Base-by-base conservation (phyloP, 2,113 vertebrate species). In the Mormyrus iriodes region DNA sequence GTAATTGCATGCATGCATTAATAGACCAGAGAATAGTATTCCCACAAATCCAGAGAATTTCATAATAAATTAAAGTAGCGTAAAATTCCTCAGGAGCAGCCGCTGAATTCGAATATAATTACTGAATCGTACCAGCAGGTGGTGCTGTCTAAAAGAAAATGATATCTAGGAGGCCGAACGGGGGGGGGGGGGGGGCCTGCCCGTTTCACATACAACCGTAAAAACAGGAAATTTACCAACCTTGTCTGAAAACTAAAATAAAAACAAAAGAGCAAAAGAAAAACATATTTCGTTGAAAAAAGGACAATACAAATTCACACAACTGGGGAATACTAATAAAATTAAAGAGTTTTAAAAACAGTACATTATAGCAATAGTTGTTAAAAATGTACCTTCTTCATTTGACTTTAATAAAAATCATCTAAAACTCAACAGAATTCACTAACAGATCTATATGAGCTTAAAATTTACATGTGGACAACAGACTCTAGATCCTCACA, bases 61-160 rank as follows among this genome's bases (percentile, higher is more conserved):
- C 44, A 51, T 55, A 88, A 89, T 89, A 89, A 91, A 91, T 89
- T 27, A 49, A 58, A 44, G 24, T 31, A 55, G 27, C 9, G 1
- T 27, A n/a, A 52, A 55, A 55, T 46, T 79, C 51, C 52, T 65
- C 39, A 49, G 13, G 86, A 58, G 39, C 35, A 48, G 52, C 3
- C 52, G 52, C 1, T 31, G 51, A 61, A 44, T 89, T 35, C 15
- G 21, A 61, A 53, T 39, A 49, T 27, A 83, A 90, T 88, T 89
- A 88, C 90, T 88, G 93, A 87, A 35, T 85, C 89, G 89, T 90
- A 90, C 93, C 95, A 94, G 94, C 90, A 92, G 93, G 94, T 92
- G 94, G 93, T 49, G 93, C 89, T 91, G 87, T 0, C 69, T 83
- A 55, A 91, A 85, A 92, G 88, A 91, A 89, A 89, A 53, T 89